Percentiles rank a stretch among this genome's conserved stretches.
These are phyloP conservation scores for Chrysolina americana DNA, from an alignment of 2,888 invertebrate genomes.

Conservation along the genomic window DNA sequence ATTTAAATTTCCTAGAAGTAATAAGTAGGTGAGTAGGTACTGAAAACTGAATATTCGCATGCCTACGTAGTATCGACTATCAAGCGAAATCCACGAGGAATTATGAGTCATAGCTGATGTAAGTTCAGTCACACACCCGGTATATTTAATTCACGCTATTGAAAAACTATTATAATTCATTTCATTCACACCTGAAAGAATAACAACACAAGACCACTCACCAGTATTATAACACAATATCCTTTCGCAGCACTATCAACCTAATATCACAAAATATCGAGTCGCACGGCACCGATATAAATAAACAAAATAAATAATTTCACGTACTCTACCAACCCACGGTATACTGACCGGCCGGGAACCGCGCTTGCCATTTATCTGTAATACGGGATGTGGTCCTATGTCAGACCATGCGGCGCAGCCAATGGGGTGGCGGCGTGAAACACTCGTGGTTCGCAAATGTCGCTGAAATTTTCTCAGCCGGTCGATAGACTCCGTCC, in stretches of 20 bases:
- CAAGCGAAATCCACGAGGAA: no score
- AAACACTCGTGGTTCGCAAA: constrained; percentile 63
- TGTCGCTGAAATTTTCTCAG: constrained; percentile 52
- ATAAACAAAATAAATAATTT: constrained; percentile 19
- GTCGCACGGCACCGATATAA: constrained; percentile 10
- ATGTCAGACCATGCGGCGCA: constrained; percentile 82
- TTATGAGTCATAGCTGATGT: neutral
- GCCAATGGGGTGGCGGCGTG: constrained; percentile 74
- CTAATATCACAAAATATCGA: constrained; percentile 31
- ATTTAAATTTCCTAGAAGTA: no score
- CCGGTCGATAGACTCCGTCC: constrained; percentile 23
- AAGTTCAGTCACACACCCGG: neutral
- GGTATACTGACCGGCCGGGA: constrained; percentile 51
- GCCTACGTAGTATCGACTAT: no score
- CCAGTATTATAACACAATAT: constrained; percentile 18
- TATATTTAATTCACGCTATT: no score
- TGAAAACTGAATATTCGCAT: no score
- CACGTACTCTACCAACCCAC: constrained; percentile 14
- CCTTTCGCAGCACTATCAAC: constrained; percentile 23
- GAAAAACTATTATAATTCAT: neutral
- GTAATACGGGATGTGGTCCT: constrained; percentile 77
- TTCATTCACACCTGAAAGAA: neutral
- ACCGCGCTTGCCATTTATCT: constrained; percentile 65
- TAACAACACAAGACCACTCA: constrained; percentile 17
- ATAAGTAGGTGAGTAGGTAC: no score